Conservation (phyloP, 2,113 vertebrate genomes). For the Pterophyllum scalare region DNA sequence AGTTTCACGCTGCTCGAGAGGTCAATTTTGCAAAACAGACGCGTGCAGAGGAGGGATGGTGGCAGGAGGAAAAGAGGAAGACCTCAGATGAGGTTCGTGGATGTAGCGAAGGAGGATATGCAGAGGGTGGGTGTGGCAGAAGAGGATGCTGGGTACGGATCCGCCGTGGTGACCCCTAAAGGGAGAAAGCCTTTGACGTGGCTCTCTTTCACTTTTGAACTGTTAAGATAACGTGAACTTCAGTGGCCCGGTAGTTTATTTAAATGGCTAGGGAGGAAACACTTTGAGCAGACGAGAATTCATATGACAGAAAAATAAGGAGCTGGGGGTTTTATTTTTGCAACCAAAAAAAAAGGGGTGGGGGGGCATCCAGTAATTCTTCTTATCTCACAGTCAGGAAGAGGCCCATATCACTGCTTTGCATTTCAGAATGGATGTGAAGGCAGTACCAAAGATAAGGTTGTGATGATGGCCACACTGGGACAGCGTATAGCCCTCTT, state of each 20-base stretch:
- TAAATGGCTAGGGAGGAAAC: not conserved
- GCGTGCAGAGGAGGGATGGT: not conserved
- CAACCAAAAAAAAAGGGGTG: too few species aligned
- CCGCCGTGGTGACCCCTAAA: not conserved
- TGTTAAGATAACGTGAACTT: not conserved
- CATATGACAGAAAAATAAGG: not conserved
- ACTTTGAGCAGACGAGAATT: not conserved
- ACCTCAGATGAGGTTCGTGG: not conserved
- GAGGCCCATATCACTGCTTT: not conserved
- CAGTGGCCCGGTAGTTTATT: not conserved
- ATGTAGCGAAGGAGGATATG: not conserved
- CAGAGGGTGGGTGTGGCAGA: too few species aligned
- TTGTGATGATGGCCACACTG: not conserved
- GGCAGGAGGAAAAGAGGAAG: not conserved
- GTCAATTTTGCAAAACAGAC: not conserved
- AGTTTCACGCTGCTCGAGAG: not conserved
- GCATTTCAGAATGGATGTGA: not conserved
- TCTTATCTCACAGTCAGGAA: not conserved
- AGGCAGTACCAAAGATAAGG: not conserved
- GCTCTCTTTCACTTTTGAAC: too few species aligned
- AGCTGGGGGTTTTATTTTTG: not conserved
- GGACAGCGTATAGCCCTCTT: not conserved
- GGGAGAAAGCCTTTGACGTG: not conserved
- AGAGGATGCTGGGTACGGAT: not conserved
- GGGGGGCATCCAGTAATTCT: not conserved